Evolutionary conservation across 1,140 invertebrate genomes (phyloP).

Genomic region (Proales similis): DNA sequence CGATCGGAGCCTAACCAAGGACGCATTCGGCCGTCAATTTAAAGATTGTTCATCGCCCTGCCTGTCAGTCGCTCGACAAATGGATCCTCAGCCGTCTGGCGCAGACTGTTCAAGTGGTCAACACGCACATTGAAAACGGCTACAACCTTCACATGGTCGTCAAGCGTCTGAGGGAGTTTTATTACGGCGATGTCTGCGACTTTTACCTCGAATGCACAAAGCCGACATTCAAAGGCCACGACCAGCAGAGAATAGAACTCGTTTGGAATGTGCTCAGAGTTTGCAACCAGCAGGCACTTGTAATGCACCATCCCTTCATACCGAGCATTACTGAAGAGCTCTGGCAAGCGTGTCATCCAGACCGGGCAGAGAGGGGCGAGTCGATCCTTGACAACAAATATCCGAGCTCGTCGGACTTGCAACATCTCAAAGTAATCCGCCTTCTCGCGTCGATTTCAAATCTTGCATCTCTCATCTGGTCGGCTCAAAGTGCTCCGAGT

Average conservation of each 20-base stretch:
- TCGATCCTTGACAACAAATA: constrained; percentile 16
- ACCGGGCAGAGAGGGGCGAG: too few species aligned
- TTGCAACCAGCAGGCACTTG: background rate
- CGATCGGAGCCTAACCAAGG: background rate
- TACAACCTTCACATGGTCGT: constrained; percentile 25
- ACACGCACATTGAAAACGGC: constrained; percentile 68
- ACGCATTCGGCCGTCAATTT: constrained; percentile 63
- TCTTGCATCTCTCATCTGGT: too few species aligned
- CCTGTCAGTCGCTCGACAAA: constrained; percentile 84
- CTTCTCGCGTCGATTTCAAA: too few species aligned
- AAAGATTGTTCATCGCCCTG: constrained; percentile 58
- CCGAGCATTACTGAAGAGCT: constrained; percentile 30
- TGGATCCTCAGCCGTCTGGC: constrained; percentile 78
- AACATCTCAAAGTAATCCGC: too few species aligned
- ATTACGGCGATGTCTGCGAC: constrained; percentile 62
- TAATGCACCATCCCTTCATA: constrained; percentile 28
- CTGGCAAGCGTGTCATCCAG: constrained; percentile 5
- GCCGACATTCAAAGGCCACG: constrained; percentile 28
- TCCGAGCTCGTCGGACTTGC: background rate
- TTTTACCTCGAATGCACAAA: constrained; percentile 75
- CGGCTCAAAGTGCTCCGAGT: too few species aligned
- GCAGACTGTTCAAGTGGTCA: constrained; percentile 92
- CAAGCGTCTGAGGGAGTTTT: constrained; percentile 27
- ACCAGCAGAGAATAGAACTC: background rate
- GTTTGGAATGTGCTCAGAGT: constrained; percentile 17